phyloP scores from a whole-genome alignment of 2,797 vertebrate genomes.

The Apodemus agrarius region DNA sequence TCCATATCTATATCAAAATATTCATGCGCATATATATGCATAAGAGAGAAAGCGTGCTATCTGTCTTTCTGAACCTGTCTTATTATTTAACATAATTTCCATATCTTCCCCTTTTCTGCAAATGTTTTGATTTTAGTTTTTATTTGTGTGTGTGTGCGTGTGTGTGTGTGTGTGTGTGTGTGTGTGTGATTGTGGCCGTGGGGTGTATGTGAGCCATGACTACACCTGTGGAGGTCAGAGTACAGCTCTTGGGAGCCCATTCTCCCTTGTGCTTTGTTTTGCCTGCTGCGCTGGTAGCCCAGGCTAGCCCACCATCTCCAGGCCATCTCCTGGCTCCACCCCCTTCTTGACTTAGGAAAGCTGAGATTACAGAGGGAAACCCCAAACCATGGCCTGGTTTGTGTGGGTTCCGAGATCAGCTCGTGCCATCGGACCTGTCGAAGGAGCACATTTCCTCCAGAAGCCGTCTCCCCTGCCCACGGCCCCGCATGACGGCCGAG shows the following conservation, averaged over 20 bases:
- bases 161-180: no score
- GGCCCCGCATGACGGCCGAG: no score
- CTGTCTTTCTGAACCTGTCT: background rate
- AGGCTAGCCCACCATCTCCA: background rate
- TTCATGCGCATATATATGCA: background rate
- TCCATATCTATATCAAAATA: background rate
- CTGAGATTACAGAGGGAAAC: background rate
- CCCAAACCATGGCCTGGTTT: background rate
- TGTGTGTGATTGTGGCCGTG: background rate
- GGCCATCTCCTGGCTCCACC: background rate
- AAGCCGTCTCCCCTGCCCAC: background rate
- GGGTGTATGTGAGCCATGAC: background rate
- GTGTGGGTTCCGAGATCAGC: background rate
- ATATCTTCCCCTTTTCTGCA: background rate
- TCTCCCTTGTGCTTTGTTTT: background rate
- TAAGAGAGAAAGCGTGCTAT: background rate
- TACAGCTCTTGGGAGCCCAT: background rate
- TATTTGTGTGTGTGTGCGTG: background rate
- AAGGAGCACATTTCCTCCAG: background rate
- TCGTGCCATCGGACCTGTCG: background rate
- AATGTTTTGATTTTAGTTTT: background rate
- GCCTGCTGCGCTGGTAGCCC: background rate
- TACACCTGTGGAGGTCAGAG: background rate
- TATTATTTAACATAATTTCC: background rate
- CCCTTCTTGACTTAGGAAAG: background rate